Evolutionary conservation across 2,113 vertebrate species (phyloP).

Genomic region (Hucho hucho): DNA sequence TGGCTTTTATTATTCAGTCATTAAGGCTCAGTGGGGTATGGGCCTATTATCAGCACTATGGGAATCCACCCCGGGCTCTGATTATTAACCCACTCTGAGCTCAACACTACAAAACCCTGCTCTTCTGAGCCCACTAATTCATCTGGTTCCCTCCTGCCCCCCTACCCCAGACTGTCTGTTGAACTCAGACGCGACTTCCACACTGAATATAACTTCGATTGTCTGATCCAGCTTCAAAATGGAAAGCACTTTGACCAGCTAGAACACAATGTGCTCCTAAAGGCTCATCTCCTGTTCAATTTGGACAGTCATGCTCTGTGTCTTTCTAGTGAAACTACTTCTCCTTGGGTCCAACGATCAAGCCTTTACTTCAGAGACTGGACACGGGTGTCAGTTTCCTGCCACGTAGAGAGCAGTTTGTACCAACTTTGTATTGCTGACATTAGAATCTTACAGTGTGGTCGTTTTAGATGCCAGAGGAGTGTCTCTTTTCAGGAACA

Average conservation of each 20-base stretch:
- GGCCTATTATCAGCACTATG: constrained; percentile 8
- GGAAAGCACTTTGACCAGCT: no score
- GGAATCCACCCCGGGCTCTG: constrained; percentile 20
- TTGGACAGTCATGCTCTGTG: not conserved
- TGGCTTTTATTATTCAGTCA: constrained; percentile 70
- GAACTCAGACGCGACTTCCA: no score
- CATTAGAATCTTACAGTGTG: not conserved
- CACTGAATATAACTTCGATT: no score
- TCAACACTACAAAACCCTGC: not conserved
- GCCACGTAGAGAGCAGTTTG: not conserved
- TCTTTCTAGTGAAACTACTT: not conserved
- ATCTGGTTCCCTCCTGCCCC: no score
- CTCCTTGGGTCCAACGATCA: not conserved
- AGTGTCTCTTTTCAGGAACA: not conserved
- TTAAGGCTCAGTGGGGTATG: constrained; percentile 48
- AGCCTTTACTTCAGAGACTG: not conserved
- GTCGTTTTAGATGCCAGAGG: not conserved
- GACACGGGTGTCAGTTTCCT: not conserved
- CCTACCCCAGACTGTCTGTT: no score
- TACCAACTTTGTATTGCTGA: not conserved
- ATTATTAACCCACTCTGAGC: constrained; percentile 2
- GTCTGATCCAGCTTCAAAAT: no score
- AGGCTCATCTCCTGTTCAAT: no score
- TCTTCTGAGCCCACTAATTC: not conserved
- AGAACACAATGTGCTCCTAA: no score